phyloP scores from a whole-genome alignment of 2,113 vertebrate species.

The Spilogale gracilis region DNA sequence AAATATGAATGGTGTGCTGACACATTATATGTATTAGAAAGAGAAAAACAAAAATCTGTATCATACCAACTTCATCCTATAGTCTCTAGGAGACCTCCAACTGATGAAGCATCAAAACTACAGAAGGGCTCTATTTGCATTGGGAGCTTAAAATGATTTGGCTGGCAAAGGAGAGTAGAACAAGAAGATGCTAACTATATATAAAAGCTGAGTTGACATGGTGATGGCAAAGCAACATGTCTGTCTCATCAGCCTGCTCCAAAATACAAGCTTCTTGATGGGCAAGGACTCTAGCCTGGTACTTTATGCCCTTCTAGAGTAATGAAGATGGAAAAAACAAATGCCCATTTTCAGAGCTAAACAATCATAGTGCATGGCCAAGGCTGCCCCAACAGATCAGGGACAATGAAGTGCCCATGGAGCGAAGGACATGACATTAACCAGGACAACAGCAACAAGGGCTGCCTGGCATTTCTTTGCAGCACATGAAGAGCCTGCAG shows the following conservation, averaged over 20 bases:
- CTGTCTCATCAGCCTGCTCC: not conserved
- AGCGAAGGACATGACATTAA: not conserved
- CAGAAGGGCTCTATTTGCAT: not conserved
- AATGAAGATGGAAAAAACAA: not conserved
- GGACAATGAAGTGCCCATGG: not conserved
- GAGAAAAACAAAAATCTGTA: not conserved
- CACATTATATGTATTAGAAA: not conserved
- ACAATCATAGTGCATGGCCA: not conserved
- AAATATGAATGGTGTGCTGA: not conserved
- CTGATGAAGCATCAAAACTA: not conserved
- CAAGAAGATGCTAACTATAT: conserved; percentile 4
- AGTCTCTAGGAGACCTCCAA: conserved; percentile 32
- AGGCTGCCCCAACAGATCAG: not conserved
- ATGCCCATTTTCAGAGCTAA: not conserved
- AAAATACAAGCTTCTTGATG: not conserved
- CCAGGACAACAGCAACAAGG: not conserved
- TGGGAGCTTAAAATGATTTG: not conserved
- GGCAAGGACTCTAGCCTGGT: not conserved
- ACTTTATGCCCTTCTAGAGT: not conserved
- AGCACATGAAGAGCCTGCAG: not conserved
- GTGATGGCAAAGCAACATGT: not conserved
- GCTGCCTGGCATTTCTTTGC: not conserved
- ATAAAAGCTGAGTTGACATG: not conserved
- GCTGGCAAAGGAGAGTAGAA: not conserved
- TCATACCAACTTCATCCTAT: conserved; percentile 17